Percentiles rank a stretch among this genome's conserved stretches.
Evolutionary conservation across 2,888 invertebrate species (phyloP).

Genomic region (Eilema griseolum): DNA sequence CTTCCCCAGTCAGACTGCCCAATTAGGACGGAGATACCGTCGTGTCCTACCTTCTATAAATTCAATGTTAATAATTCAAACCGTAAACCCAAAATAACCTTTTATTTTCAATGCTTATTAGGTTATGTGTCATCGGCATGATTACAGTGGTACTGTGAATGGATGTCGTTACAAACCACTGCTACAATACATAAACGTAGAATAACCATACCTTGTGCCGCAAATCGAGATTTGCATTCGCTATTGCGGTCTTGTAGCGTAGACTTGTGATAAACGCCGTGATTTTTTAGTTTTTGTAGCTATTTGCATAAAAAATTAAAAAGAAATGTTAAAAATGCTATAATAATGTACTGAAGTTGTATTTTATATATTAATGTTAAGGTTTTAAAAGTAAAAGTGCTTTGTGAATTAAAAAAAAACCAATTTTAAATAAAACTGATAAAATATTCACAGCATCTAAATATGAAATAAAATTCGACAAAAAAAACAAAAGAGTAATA

Average conservation of each 20-base stretch:
- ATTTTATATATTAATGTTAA: background rate
- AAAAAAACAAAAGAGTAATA: background rate
- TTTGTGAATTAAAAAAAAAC: background rate
- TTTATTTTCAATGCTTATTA: conserved; percentile 4
- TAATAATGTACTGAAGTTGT: background rate
- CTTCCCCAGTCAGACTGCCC: no score
- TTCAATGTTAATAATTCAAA: no score
- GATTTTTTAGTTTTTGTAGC: background rate
- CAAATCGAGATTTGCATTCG: conserved; percentile 41
- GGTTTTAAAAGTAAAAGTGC: background rate
- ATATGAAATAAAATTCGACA: background rate
- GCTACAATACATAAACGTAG: conserved; percentile 34
- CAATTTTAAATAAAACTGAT: background rate
- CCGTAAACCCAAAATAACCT: no score
- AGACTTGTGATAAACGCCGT: conserved; percentile 13
- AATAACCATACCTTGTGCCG: conserved; percentile 26
- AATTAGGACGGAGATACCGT: no score
- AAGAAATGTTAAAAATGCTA: background rate
- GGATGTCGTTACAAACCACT: conserved; percentile 44
- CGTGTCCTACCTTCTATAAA: no score
- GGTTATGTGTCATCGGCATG: background rate
- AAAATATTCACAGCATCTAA: background rate
- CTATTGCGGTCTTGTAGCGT: conserved; percentile 20
- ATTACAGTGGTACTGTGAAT: conserved; percentile 39
- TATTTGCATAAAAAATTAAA: background rate